A percentile compares a stretch with the other conserved stretches of the same genome.
Evolutionary conservation across 2,797 vertebrate species (phyloP).

Genomic region (Aldrovandia affinis): DNA sequence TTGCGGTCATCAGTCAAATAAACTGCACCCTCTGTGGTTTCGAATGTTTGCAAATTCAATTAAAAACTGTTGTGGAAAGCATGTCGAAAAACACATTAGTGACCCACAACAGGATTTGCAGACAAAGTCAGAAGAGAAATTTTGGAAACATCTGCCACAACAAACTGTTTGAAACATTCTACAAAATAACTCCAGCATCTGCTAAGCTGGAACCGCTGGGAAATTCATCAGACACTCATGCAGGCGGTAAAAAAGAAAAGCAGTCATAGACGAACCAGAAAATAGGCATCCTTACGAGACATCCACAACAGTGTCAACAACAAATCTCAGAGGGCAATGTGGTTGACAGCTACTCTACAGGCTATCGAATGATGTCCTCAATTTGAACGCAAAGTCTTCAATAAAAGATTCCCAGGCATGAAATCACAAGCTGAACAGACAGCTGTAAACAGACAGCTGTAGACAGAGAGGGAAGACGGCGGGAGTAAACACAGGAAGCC

Average conservation of each 20-base stretch:
- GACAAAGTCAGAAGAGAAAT: background rate
- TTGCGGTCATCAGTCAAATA: constrained; percentile 1
- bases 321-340: constrained; percentile 15
- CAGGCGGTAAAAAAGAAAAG: background rate
- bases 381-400: background rate
- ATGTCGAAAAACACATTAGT: background rate
- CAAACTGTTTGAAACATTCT: background rate
- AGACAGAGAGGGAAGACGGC: no score
- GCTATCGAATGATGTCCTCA: background rate
- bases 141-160: constrained; percentile 8
- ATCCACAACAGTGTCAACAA: background rate
- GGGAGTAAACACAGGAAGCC: background rate
- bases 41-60: constrained; percentile 26
- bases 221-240: constrained; percentile 1
- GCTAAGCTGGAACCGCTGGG: background rate
- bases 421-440: constrained; percentile 5
- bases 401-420: background rate
- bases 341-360: constrained; percentile 8
- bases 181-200: constrained; percentile 8
- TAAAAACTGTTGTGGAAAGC: constrained; percentile 6
- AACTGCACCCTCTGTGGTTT: constrained; percentile 14
- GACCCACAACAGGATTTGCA: background rate
- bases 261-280: background rate
- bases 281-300: background rate
- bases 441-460: background rate